These are phyloP conservation scores for Homarus americanus DNA, from an alignment of 1,140 invertebrate genomes.

Conservation along the genomic window DNA sequence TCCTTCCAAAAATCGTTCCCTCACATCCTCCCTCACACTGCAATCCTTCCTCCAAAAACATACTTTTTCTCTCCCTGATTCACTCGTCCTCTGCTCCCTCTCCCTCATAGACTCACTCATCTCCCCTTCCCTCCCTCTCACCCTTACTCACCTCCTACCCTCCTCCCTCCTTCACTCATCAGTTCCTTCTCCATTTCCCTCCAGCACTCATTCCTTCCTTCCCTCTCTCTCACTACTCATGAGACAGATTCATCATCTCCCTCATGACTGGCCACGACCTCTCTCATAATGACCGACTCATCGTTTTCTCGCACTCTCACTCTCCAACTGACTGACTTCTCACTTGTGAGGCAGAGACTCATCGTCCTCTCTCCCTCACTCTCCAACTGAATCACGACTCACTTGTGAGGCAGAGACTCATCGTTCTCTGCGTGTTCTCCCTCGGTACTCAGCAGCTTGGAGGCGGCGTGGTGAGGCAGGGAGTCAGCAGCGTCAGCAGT, in stretches of 20 bases:
- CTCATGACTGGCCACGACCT: not conserved
- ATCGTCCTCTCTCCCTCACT: not conserved
- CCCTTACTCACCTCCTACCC: not conserved
- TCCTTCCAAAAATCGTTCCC: no score
- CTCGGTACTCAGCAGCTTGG: not conserved
- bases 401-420: conserved; percentile 19
- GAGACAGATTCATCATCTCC: no score
- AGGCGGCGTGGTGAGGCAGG: not conserved
- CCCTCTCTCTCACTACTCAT: not conserved
- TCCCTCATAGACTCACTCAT: not conserved
- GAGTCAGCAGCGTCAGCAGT: not conserved
- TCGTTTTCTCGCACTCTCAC: not conserved
- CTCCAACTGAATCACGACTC: not conserved
- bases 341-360: not conserved
- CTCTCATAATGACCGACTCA: not conserved
- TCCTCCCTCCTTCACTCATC: not conserved
- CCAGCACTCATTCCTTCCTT: not conserved
- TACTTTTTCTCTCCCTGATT: not conserved
- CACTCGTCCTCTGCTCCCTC: not conserved
- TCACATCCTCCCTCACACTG: no score
- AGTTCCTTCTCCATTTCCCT: not conserved
- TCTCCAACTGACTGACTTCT: not conserved
- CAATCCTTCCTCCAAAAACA: no score
- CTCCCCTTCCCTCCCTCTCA: not conserved
- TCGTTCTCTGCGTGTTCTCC: not conserved